Percentiles rank a stretch among this genome's conserved stretches.
These are phyloP conservation scores for Pyxicephalus adspersus DNA, from an alignment of 2,113 vertebrate species.

Conservation along the genomic window DNA sequence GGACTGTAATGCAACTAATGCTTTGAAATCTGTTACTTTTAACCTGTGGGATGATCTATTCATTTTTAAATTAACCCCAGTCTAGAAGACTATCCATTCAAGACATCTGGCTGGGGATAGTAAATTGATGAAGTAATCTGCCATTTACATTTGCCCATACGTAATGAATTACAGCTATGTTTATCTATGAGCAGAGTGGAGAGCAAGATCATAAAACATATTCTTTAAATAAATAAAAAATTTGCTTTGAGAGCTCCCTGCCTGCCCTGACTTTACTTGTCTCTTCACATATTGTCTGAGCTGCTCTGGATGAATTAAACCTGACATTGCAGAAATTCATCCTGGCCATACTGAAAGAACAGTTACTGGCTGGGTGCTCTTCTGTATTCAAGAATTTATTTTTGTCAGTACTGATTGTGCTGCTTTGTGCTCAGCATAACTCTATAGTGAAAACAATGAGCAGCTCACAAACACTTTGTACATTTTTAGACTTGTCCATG, in stretches of 20 bases:
- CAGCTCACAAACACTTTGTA: not conserved
- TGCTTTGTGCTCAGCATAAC: conserved; percentile 6
- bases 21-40: too few species aligned
- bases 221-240: conserved; percentile 10
- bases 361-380: conserved; percentile 6
- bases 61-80: not conserved
- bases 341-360: conserved; percentile 17
- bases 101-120: not conserved
- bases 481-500: not conserved
- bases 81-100: not conserved
- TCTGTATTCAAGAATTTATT: conserved; percentile 21
- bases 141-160: conserved; percentile 16
- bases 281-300: conserved; percentile 33
- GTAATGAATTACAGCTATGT: not conserved
- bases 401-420: conserved; percentile 18
- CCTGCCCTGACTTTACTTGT: conserved; percentile 3
- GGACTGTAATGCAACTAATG: too few species aligned
- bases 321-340: conserved; percentile 45
- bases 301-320: conserved; percentile 30
- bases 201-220: not conserved
- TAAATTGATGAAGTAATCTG: conserved; percentile 9
- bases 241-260: conserved; percentile 7
- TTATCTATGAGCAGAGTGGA: not conserved
- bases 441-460: conserved; percentile 7
- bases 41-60: not conserved